Conservation (phyloP, 2,888 invertebrate genomes). For the Tupiocoris notatus region DNA sequence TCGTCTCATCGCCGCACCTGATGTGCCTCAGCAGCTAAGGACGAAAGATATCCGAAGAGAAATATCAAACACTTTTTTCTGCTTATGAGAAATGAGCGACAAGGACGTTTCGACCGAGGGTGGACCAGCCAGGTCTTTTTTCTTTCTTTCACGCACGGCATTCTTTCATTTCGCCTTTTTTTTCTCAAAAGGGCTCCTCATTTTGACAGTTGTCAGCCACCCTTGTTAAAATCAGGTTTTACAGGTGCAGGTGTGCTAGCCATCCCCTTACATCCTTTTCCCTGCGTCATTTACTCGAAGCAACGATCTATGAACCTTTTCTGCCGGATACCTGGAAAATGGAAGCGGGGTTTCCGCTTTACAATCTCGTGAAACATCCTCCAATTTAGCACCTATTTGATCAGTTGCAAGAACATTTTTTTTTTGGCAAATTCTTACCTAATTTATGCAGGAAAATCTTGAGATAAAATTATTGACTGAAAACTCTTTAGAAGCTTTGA, state of each 20-base stretch:
- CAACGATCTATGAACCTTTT: background rate
- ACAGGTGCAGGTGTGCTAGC: slow-evolving; percentile 29
- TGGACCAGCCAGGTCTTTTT: background rate
- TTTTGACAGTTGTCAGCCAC: slow-evolving; percentile 40
- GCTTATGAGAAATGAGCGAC: background rate
- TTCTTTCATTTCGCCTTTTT: background rate
- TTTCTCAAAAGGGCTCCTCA: background rate
- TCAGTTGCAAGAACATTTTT: too few species aligned
- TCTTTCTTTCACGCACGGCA: slow-evolving; percentile 1
- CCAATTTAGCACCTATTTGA: too few species aligned
- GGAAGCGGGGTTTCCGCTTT: too few species aligned
- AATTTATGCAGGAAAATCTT: too few species aligned
- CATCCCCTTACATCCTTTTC: background rate
- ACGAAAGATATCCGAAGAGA: background rate
- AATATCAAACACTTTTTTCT: slow-evolving; percentile 5
- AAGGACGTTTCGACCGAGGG: background rate
- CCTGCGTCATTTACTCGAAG: background rate
- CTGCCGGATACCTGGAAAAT: background rate
- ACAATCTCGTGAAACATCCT: too few species aligned
- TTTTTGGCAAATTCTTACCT: too few species aligned
- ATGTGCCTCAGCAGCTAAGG: background rate
- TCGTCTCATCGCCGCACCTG: background rate
- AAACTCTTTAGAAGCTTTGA: too few species aligned
- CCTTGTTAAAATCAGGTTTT: slow-evolving; percentile 36
- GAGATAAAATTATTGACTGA: too few species aligned